Base-by-base conservation (phyloP, 2,113 vertebrate genomes). In the Microcebus tavaratra region DNA sequence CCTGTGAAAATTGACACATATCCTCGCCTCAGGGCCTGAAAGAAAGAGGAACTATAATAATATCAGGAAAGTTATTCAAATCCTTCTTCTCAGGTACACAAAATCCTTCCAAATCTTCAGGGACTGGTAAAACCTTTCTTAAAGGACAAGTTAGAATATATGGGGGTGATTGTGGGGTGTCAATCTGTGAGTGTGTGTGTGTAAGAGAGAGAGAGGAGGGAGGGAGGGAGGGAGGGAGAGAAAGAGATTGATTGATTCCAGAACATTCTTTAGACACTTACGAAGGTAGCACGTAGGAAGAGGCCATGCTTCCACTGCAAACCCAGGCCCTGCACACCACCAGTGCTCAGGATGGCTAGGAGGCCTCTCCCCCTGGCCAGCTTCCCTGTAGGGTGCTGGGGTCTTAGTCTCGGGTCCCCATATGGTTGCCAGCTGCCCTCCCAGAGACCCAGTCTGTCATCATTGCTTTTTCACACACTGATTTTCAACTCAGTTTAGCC, bases 1-100 rank as follows among this genome's bases (percentile, higher is more conserved):
- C 70, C 88, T 39, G 0, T 94, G 82, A 70, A 96, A 85, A 91
- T 17, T 67, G 82, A 86, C 79, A 42, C 14, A 42, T 13, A 72
- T 59, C 48, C 79, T 90, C 86, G 48, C 92, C 68, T 86, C 50
- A 68, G 73, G 83, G 83, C 65, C 75, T 27, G 50, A 70, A 68
- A 55, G 65, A 63, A 83, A 80, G 42, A 89, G 70, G 61, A 85
- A 83, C 57, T 79, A n/a, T 83, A 70, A 59, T 48, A 57, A 75
- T 94, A 90, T 80, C 42, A 80, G 39, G 31, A 84, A 42, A 65
- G 61, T 89, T 88, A 11, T 17, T 68, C 88, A 70, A 82, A 42
- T 57, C 23, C 12, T 81, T 48, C 81, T 61, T 39, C 67, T 53
- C 65, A 3, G 42, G 76, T 53, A 17, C n/a, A 29, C 8, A 45